Evolutionary conservation across 2,797 vertebrate genomes (phyloP).

Genomic region (Alosa sapidissima): DNA sequence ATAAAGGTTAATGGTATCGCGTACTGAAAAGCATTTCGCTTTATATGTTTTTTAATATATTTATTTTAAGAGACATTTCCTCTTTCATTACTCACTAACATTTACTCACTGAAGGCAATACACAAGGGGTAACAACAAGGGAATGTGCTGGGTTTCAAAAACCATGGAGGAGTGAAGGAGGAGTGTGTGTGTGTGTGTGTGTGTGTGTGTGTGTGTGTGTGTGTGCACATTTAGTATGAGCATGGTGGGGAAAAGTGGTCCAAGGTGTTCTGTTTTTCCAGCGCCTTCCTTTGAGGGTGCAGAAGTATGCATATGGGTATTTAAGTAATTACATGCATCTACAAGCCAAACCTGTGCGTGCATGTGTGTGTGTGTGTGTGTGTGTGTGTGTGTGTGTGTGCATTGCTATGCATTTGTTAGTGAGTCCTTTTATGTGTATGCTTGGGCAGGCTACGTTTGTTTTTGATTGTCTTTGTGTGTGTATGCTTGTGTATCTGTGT

Average conservation of each 20-base stretch:
- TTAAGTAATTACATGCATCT: slow-evolving; percentile 14
- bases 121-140: neutral
- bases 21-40: neutral
- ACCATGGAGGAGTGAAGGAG: neutral
- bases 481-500: neutral
- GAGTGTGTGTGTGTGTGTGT: neutral
- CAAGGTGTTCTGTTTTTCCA: slow-evolving; percentile 36
- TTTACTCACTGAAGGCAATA: neutral
- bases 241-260: slow-evolving; percentile 25
- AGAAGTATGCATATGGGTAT: slow-evolving; percentile 36
- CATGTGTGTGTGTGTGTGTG: neutral
- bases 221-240: neutral
- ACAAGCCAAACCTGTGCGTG: neutral
- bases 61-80: neutral
- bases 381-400: neutral
- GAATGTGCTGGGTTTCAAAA: neutral
- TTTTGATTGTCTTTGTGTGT: neutral
- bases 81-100: neutral
- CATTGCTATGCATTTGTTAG: neutral
- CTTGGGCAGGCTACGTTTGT: neutral
- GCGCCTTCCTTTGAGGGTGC: slow-evolving; percentile 35
- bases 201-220: neutral
- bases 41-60: neutral
- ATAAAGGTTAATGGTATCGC: neutral
- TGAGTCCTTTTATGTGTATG: neutral